Evolutionary conservation across 2,113 vertebrate genomes (phyloP).

Genomic region (Sorex araneus): DNA sequence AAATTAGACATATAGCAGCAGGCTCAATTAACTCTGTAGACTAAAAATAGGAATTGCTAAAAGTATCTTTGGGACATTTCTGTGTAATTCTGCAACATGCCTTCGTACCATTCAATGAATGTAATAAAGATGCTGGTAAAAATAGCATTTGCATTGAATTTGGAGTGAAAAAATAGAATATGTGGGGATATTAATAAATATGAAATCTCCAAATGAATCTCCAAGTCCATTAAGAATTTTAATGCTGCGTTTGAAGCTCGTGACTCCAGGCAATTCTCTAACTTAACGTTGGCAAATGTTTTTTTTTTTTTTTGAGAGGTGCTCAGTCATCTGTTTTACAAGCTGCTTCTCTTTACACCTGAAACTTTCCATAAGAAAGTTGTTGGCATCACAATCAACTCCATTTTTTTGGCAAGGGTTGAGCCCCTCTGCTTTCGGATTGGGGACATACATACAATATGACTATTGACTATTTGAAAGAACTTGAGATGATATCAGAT

Average conservation of each 20-base stretch:
- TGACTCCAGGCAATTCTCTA: constrained; percentile 74
- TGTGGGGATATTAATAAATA: constrained; percentile 78
- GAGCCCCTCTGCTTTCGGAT: constrained; percentile 14
- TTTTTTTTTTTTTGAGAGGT: constrained; percentile 76
- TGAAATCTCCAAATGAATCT: constrained; percentile 78
- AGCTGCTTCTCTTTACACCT: constrained; percentile 70
- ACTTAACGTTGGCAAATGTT: constrained; percentile 73
- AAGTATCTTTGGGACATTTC: constrained; percentile 74
- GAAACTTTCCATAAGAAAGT: constrained; percentile 64
- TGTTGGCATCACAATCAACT: constrained; percentile 2
- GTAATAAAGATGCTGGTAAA: constrained; percentile 78
- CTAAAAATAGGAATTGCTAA: constrained; percentile 79
- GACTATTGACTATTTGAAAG: constrained; percentile 10
- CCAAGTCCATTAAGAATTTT: constrained; percentile 80
- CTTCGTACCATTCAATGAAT: constrained; percentile 60
- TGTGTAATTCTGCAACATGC: constrained; percentile 71
- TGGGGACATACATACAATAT: constrained; percentile 10
- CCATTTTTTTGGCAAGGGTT: constrained; percentile 4
- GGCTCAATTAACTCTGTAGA: constrained; percentile 79
- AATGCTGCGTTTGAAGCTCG: constrained; percentile 73
- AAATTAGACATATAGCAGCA: constrained; percentile 77
- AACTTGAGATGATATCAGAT: neutral
- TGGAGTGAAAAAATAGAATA: constrained; percentile 76
- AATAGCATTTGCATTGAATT: constrained; percentile 80
- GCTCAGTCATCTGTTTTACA: constrained; percentile 78